Conservation (phyloP, 2,797 vertebrate species). For the Anableps anableps region DNA sequence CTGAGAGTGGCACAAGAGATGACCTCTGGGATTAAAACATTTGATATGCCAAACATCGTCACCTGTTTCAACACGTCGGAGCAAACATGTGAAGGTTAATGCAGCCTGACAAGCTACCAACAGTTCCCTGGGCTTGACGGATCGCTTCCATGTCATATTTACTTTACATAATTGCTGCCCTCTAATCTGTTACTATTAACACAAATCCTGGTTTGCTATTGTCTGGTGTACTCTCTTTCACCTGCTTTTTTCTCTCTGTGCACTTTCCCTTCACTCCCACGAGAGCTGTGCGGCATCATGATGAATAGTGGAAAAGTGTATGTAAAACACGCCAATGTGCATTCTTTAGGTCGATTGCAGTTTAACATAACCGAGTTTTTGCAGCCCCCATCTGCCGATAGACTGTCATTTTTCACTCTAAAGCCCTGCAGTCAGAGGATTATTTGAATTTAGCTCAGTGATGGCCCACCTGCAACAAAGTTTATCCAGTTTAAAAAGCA, state of each 20-base stretch:
- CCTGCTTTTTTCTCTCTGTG: slow-evolving; percentile 53
- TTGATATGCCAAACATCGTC: slow-evolving; percentile 67
- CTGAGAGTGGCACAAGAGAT: slow-evolving; percentile 42
- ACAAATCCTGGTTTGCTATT: slow-evolving; percentile 51
- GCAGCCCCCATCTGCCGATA: slow-evolving; percentile 9
- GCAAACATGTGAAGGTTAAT: slow-evolving; percentile 83
- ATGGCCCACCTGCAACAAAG: slow-evolving; percentile 41
- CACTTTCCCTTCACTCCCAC: slow-evolving; percentile 45
- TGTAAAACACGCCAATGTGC: slow-evolving; percentile 43
- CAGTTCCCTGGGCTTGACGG: slow-evolving; percentile 68
- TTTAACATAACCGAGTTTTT: slow-evolving; percentile 28
- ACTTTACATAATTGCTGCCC: slow-evolving; percentile 80
- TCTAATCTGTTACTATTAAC: slow-evolving; percentile 78
- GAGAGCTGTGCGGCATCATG: slow-evolving; percentile 58
- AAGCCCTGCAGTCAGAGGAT: slow-evolving; percentile 50
- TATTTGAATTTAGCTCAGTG: slow-evolving; percentile 33
- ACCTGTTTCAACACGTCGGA: slow-evolving; percentile 75
- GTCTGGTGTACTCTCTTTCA: slow-evolving; percentile 56
- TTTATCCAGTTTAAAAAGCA: slow-evolving; percentile 20
- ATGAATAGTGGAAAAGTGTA: slow-evolving; percentile 58
- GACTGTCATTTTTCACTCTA: slow-evolving; percentile 26
- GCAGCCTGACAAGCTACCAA: slow-evolving; percentile 78
- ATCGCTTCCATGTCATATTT: slow-evolving; percentile 78
- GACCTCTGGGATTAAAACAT: slow-evolving; percentile 74
- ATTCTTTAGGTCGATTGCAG: slow-evolving; percentile 40